Base-by-base conservation (phyloP, 2,113 vertebrate genomes). In the Muntiacus muntjak region DNA sequence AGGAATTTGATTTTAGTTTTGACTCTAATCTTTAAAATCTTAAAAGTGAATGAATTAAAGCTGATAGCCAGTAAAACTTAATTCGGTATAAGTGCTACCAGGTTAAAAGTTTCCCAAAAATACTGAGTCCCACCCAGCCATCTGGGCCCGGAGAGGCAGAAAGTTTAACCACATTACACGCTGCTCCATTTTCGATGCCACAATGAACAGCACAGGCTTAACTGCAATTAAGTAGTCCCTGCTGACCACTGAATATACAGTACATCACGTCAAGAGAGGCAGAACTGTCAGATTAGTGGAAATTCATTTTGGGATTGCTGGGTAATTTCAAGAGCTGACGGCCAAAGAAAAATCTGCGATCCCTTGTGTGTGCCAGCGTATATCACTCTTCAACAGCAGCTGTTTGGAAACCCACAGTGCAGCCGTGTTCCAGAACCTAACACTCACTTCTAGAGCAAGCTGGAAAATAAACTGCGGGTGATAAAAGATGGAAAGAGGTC, bases 181-280 rank as follows among this genome's bases (percentile, higher is more conserved):
- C 17, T 5, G 94, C 79, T 94, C 92, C 96, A 12, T 97, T 98
- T 96, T 86, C 67, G 89, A 97, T 82, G 8, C 92, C 97, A 81
- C 91, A 94, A 84, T 67, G 64, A 95, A 62, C 79, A 96, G 60
- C 78, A 84, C 89, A 62, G 95, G 87, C 97, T 97, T 97, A 95
- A 97, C 91, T 94, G 91, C 97, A 98, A 98, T 98, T 98, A 98
- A 98, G 94, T 87, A 95, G 95, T 97, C 97, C 98, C 98, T 11
- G 47, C 91, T 98, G 91, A 96, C 98, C 98, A 95, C 94, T 93
- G 97, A 93, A 97, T 52, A 89, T 84, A 96, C 89, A 83, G 15
- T 58, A 62, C 95, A 97, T 98, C 97, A 98, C 52, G 93, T 98
- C 97, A 97, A 54, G 94, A 97, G 93, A 97, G 87, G 97, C 91